Evolutionary conservation across 2,888 invertebrate species (phyloP).

Genomic region (Pachliopta kotzebuea): DNA sequence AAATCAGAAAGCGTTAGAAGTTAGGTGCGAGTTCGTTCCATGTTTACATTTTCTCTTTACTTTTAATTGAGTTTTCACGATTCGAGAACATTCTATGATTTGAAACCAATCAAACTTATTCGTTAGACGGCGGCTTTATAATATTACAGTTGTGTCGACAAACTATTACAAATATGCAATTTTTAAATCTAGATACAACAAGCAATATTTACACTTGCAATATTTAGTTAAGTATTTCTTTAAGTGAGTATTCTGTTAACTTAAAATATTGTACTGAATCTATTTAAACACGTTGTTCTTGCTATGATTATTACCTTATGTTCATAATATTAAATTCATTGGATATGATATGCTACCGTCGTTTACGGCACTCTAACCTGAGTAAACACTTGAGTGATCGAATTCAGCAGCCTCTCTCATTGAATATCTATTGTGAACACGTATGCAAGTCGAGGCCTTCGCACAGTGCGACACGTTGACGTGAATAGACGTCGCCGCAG

Average conservation of each 20-base stretch:
- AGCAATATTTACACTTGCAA: too few relatives aligned
- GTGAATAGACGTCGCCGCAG: constrained; percentile 51
- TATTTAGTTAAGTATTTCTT: too few relatives aligned
- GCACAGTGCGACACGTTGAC: constrained; percentile 45
- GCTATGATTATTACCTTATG: too few relatives aligned
- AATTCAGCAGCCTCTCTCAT: constrained; percentile 51
- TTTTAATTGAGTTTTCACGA: constrained; percentile 75
- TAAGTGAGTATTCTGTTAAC: too few relatives aligned
- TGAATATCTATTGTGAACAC: constrained; percentile 61
- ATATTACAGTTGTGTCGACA: constrained; percentile 38
- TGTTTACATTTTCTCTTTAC: constrained; percentile 69
- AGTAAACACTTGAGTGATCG: constrained; percentile 55
- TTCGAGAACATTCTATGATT: constrained; percentile 60
- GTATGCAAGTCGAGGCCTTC: constrained; percentile 44
- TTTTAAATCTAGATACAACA: too few relatives aligned
- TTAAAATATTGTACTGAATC: too few relatives aligned
- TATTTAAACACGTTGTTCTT: too few relatives aligned
- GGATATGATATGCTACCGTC: too few relatives aligned
- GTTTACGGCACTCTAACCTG: constrained; percentile 13
- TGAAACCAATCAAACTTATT: constrained; percentile 77
- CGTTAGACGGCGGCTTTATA: constrained; percentile 47
- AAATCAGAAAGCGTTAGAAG: too few relatives aligned
- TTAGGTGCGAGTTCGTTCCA: constrained; percentile 55
- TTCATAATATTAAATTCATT: too few relatives aligned
- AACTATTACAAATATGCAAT: too few relatives aligned